Percentiles rank a stretch among this genome's conserved stretches.
phyloP scores from a whole-genome alignment of 2,113 vertebrate species.

The Pionites leucogaster region DNA sequence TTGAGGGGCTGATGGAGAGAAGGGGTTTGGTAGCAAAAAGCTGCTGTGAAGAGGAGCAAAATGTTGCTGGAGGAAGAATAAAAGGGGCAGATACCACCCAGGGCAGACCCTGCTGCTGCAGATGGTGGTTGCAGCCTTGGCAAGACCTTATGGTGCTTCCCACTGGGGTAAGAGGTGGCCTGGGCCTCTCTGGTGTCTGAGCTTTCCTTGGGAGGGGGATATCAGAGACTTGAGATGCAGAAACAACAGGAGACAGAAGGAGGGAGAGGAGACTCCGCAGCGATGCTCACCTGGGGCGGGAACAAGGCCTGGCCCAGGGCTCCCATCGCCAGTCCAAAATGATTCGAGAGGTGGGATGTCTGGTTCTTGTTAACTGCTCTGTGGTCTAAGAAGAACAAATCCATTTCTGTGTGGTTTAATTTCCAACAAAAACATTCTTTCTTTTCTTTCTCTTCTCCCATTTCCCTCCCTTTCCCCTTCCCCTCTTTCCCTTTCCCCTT shows the following conservation, averaged over 20 bases:
- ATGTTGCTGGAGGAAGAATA: background rate
- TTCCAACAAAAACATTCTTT: background rate
- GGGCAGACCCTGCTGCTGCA: background rate
- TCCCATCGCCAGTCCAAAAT: background rate
- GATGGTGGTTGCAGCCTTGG: background rate
- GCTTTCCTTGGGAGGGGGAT: background rate
- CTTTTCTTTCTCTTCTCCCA: background rate
- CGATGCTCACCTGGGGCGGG: background rate
- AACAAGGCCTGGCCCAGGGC: background rate
- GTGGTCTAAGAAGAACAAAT: background rate
- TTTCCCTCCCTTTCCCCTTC: too few species aligned
- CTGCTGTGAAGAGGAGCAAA: background rate
- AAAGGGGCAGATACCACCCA: background rate
- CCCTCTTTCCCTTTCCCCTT: too few species aligned
- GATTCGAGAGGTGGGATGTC: accelerated
- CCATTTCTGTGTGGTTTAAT: background rate
- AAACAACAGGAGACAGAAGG: background rate
- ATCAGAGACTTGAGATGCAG: background rate
- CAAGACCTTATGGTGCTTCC: background rate
- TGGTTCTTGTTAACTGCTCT: background rate
- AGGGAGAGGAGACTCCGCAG: background rate
- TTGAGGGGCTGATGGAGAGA: background rate
- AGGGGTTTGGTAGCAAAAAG: background rate
- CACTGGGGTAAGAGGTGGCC: background rate
- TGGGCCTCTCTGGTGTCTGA: background rate